phyloP scores from a whole-genome alignment of 2,888 invertebrate species.

The Dioctria linearis region DNA sequence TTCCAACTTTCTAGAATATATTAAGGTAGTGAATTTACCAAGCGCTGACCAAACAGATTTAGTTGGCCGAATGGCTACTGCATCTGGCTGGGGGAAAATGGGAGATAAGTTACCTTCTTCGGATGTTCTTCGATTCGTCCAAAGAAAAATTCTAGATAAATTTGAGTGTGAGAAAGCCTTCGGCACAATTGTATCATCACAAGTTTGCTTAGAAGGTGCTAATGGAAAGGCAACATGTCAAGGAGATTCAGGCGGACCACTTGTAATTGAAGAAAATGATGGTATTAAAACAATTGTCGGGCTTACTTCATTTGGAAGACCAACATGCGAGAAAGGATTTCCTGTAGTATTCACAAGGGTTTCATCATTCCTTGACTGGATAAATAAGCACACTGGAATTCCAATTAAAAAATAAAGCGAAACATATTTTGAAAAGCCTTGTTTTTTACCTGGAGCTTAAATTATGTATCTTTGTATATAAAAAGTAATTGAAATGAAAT shows the following conservation, averaged over 20 bases:
- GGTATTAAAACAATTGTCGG: slow-evolving; percentile 43
- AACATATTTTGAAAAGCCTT: no score
- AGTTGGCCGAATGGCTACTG: neutral
- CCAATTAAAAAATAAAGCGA: no score
- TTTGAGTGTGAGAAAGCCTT: neutral
- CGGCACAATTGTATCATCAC: slow-evolving; percentile 2
- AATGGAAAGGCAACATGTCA: slow-evolving; percentile 65
- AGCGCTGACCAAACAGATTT: neutral
- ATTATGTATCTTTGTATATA: no score
- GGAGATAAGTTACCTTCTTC: slow-evolving; percentile 9
- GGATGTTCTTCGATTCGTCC: slow-evolving; percentile 24
- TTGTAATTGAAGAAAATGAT: slow-evolving; percentile 30
- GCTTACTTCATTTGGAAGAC: slow-evolving; percentile 53
- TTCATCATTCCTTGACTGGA: slow-evolving; percentile 52
- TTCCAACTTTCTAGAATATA: neutral
- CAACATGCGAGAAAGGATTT: slow-evolving; percentile 48
- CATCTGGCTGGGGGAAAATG: slow-evolving; percentile 37
- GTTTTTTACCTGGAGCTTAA: no score
- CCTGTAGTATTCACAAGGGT: slow-evolving; percentile 50
- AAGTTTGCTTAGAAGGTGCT: slow-evolving; percentile 66
- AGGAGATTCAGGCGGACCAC: slow-evolving; percentile 64
- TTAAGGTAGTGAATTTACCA: slow-evolving; percentile 15
- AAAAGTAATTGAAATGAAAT: no score
- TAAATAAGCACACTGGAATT: slow-evolving; percentile 34
- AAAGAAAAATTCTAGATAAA: slow-evolving; percentile 5